These are phyloP conservation scores for Leucophora obtusa DNA, from an alignment of 2,888 invertebrate species.

Conservation along the genomic window DNA sequence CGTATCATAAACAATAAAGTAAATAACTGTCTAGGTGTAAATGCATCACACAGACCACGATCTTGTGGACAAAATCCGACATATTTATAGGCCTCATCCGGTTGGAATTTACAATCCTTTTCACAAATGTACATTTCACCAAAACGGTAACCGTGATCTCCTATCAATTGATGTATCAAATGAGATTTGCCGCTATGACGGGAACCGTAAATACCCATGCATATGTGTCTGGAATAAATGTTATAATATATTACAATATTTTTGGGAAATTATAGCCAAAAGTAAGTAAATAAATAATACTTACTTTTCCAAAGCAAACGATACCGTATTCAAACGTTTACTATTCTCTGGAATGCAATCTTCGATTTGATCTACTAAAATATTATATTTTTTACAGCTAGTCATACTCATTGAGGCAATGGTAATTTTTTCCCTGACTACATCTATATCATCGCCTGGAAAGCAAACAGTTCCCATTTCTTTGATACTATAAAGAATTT, in stretches of 20 bases:
- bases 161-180: slow-evolving; percentile 91
- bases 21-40: slow-evolving; percentile 84
- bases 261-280: no score
- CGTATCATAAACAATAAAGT: slow-evolving; percentile 82
- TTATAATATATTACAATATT: no score
- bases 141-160: slow-evolving; percentile 84
- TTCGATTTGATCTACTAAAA: slow-evolving; percentile 77
- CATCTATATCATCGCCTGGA: slow-evolving; percentile 80
- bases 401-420: slow-evolving; percentile 77
- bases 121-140: slow-evolving; percentile 85
- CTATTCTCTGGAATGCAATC: slow-evolving; percentile 64
- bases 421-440: slow-evolving; percentile 80
- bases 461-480: slow-evolving; percentile 71
- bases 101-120: slow-evolving; percentile 79
- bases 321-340: slow-evolving; percentile 69
- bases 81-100: slow-evolving; percentile 81
- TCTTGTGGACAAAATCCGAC: slow-evolving; percentile 85
- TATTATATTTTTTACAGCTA: slow-evolving; percentile 77
- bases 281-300: no score
- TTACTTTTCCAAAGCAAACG: slow-evolving; percentile 72
- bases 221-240: slow-evolving; percentile 79
- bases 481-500: slow-evolving; percentile 59
- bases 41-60: slow-evolving; percentile 82
- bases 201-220: slow-evolving; percentile 88
- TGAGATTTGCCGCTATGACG: slow-evolving; percentile 91